These are phyloP conservation scores for Drosophila persimilis DNA, from an alignment of 1,140 invertebrate species.

Conservation along the genomic window DNA sequence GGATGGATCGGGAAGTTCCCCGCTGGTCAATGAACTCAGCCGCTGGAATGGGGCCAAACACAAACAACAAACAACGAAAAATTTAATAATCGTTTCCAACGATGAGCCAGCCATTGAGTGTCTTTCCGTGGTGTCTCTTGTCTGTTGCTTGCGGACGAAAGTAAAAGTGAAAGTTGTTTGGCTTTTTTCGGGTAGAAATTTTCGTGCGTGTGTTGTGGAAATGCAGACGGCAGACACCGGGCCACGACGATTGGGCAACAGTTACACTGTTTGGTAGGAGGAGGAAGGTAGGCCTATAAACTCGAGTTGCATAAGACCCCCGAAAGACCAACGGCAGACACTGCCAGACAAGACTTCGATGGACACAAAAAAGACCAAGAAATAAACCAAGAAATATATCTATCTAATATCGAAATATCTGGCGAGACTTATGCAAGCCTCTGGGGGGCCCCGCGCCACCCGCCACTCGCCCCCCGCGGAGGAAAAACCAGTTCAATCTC, in stretches of 20 bases:
- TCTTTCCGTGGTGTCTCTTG: conserved; percentile 6
- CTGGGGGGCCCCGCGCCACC: no score
- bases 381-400: no score
- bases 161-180: conserved; percentile 77
- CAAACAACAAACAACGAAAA: conserved; percentile 29
- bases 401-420: no score
- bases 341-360: conserved; percentile 1
- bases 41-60: conserved; percentile 60
- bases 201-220: conserved; percentile 55
- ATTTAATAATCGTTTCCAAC: conserved; percentile 62
- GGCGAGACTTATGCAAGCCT: no score
- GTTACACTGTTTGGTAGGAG: background rate
- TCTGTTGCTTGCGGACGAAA: conserved; percentile 43
- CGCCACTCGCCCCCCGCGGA: no score
- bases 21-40: conserved; percentile 62
- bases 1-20: conserved; percentile 4
- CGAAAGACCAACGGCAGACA: background rate
- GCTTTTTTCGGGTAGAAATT: conserved; percentile 60
- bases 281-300: conserved; percentile 45
- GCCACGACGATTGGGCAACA: conserved; percentile 25
- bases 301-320: conserved; percentile 40
- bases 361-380: background rate
- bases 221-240: conserved; percentile 9
- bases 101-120: conserved; percentile 6
- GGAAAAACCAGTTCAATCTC: background rate